phyloP scores from a whole-genome alignment of 2,797 vertebrate species.

The Glyptemys insculpta region DNA sequence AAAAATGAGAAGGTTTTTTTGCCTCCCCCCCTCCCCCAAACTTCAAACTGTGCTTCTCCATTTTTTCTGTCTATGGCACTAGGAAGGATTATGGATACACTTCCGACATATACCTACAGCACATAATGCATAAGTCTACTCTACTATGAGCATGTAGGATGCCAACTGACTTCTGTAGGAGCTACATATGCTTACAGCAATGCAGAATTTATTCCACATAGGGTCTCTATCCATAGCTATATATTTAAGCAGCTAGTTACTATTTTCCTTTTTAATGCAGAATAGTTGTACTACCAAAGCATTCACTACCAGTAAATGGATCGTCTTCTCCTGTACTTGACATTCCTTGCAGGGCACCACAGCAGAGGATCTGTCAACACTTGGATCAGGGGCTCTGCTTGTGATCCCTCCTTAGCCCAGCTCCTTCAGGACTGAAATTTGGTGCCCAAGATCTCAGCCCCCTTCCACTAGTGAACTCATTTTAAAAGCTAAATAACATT shows the following conservation, averaged over 20 bases:
- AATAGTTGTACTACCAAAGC: neutral
- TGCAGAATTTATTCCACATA: neutral
- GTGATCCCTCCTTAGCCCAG: neutral
- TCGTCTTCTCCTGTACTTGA: neutral
- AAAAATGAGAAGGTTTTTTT: neutral
- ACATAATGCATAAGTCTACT: rapidly evolving
- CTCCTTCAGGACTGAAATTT: neutral
- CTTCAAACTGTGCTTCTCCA: neutral
- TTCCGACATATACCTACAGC: neutral
- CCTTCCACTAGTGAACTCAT: neutral
- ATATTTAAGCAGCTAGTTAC: rapidly evolving
- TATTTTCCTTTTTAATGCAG: neutral
- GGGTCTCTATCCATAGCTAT: neutral
- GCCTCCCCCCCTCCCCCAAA: rapidly evolving
- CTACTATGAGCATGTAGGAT: neutral
- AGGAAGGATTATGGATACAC: neutral
- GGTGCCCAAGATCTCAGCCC: neutral
- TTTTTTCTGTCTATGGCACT: neutral
- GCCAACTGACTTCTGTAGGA: neutral
- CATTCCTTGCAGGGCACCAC: neutral
- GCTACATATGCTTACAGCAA: neutral
- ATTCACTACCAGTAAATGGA: neutral
- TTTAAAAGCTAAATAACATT: too few species aligned
- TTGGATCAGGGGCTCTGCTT: neutral
- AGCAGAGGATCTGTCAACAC: neutral